Conservation (phyloP, 1,140 invertebrate genomes). For the Drosophila sechellia region DNA sequence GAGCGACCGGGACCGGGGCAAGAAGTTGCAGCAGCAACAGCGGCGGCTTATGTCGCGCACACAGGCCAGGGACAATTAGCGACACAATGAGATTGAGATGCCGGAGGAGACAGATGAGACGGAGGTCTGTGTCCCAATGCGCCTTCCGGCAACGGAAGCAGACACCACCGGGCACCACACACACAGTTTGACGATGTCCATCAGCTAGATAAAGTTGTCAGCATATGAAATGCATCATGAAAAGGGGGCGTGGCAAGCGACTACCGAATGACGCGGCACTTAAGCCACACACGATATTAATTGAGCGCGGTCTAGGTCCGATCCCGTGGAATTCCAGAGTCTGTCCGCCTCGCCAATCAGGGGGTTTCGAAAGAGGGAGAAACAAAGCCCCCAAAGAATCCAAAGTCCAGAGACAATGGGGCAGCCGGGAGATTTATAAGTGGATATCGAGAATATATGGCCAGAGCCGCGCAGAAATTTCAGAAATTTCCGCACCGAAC, state of each 20-base stretch:
- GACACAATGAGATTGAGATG: constrained; percentile 81
- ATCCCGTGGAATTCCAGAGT: constrained; percentile 15
- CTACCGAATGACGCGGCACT: constrained; percentile 66
- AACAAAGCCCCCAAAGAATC: constrained; percentile 7
- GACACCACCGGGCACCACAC: constrained; percentile 55
- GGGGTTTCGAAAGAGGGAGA: not conserved
- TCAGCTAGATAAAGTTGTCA: constrained; percentile 78
- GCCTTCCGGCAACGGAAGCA: constrained; percentile 75
- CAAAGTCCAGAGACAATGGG: constrained; percentile 50
- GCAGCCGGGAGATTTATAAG: constrained; percentile 58
- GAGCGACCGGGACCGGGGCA: constrained; percentile 18
- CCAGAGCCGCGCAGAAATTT: constrained; percentile 55
- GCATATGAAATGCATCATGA: not conserved
- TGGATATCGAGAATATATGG: constrained; percentile 33
- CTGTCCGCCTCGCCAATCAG: constrained; percentile 2
- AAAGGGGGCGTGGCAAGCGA: constrained; percentile 35
- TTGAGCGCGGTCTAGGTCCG: constrained; percentile 38
- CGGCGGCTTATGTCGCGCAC: constrained; percentile 28
- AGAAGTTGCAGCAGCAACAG: constrained; percentile 21
- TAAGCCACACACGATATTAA: constrained; percentile 52
- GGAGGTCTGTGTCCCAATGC: constrained; percentile 28
- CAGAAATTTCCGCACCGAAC: constrained; percentile 50
- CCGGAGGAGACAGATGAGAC: constrained; percentile 49
- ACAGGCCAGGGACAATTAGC: constrained; percentile 71
- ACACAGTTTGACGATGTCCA: constrained; percentile 38